phyloP scores from a whole-genome alignment of 2,113 vertebrate species.

The Pelusios castaneus region DNA sequence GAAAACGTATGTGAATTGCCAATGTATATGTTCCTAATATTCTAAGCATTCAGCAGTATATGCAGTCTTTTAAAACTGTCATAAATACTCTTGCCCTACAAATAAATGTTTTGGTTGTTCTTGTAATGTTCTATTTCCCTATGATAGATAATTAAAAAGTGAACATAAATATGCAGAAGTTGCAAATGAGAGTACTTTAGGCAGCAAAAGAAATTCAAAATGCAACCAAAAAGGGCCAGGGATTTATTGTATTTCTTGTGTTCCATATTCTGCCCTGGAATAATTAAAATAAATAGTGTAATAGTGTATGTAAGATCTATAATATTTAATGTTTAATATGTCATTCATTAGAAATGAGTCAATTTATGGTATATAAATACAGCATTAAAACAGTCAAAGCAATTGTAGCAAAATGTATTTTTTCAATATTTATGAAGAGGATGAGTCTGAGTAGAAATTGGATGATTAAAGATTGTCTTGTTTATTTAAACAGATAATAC shows the following conservation, averaged over 20 bases:
- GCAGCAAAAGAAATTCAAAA: background rate
- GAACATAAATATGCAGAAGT: background rate
- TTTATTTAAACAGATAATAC: conserved; percentile 85
- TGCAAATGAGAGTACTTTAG: background rate
- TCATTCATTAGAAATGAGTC: accelerated
- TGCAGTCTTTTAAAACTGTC: background rate
- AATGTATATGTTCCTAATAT: background rate
- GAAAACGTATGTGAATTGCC: background rate
- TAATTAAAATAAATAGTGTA: background rate
- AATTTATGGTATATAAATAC: background rate
- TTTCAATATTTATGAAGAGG: background rate
- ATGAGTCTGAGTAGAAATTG: background rate
- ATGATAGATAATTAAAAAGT: background rate
- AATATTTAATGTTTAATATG: background rate
- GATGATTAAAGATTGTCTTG: background rate
- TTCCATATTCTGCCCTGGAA: background rate
- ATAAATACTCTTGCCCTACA: background rate
- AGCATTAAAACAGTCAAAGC: background rate
- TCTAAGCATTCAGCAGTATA: background rate
- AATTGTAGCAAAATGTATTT: background rate
- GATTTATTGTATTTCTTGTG: background rate
- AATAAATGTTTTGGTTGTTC: background rate
- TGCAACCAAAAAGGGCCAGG: background rate
- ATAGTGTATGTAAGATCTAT: background rate
- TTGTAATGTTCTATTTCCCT: background rate